Conservation (phyloP, 2,113 vertebrate species). For the Ptychochromis oligacanthus region DNA sequence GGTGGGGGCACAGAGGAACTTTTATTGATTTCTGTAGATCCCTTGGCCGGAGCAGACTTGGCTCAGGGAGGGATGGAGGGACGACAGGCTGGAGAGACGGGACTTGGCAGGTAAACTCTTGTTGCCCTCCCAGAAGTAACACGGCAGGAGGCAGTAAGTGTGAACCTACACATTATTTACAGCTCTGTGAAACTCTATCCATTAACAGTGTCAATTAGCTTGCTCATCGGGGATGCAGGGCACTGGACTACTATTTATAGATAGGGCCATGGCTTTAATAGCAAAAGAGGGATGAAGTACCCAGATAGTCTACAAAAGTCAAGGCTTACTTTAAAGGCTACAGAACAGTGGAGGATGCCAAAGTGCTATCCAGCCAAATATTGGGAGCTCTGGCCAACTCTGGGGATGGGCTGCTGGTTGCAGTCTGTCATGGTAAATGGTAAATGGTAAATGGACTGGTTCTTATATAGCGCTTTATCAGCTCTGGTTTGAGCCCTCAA, state of each 20-base stretch:
- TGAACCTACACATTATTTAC: conserved; percentile 78
- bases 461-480: too few relatives aligned
- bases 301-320: conserved; percentile 46
- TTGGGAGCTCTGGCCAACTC: conserved; percentile 9
- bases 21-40: conserved; percentile 76
- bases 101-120: conserved; percentile 73
- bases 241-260: conserved; percentile 71
- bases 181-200: conserved; percentile 75
- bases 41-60: conserved; percentile 50
- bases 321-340: conserved; percentile 45
- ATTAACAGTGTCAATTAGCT: conserved; percentile 78
- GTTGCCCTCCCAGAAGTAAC: conserved; percentile 69
- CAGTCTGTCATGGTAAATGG: too few relatives aligned
- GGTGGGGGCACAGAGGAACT: conserved; percentile 52
- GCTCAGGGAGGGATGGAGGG: conserved; percentile 36
- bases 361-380: conserved; percentile 34
- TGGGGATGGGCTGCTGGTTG: not conserved
- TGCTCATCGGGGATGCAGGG: conserved; percentile 71
- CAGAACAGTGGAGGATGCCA: conserved; percentile 40
- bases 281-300: conserved; percentile 46
- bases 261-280: conserved; percentile 59
- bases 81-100: conserved; percentile 40
- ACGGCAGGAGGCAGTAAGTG: conserved; percentile 63
- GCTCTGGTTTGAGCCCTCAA: too few relatives aligned
- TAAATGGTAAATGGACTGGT: too few relatives aligned